Conservation (phyloP, 2,888 invertebrate species). For the Dastarcus helophoroides region DNA sequence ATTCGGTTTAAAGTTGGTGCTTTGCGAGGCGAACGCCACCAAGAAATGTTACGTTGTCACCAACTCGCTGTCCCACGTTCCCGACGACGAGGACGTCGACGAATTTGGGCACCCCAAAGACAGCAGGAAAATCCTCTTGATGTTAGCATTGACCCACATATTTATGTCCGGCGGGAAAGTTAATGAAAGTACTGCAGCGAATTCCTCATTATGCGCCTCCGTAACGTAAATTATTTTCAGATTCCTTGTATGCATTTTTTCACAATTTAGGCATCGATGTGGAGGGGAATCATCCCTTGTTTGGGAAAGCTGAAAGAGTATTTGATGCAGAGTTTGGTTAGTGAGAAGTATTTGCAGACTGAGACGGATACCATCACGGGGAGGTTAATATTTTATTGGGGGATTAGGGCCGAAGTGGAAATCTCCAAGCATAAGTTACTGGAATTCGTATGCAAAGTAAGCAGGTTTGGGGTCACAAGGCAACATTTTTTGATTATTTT, state of each 20-base stretch:
- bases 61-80: constrained; percentile 18
- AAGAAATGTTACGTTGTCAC: constrained; percentile 20
- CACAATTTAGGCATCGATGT: constrained; percentile 20
- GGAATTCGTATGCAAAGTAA: constrained; percentile 25
- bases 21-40: constrained; percentile 16
- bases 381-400: constrained; percentile 21
- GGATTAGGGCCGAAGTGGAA: constrained; percentile 23
- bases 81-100: constrained; percentile 13
- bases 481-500: too few relatives aligned
- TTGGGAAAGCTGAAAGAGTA: constrained; percentile 25
- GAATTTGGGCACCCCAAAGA: constrained; percentile 17
- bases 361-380: constrained; percentile 20
- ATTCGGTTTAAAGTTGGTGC: constrained; percentile 23
- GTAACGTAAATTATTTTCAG: constrained; percentile 20
- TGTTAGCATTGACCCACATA: constrained; percentile 24
- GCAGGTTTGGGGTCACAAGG: too few relatives aligned
- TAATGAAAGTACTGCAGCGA: constrained; percentile 21
- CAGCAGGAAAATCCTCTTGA: constrained; percentile 19
- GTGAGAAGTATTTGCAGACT: constrained; percentile 20
- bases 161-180: constrained; percentile 22
- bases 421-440: constrained; percentile 24
- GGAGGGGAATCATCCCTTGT: constrained; percentile 19
- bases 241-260: constrained; percentile 22
- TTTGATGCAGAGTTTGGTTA: constrained; percentile 18
- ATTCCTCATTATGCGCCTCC: too few relatives aligned